Evolutionary conservation across 2,113 vertebrate species (phyloP), one percentile per base, ranked within the genome.

Genomic region (Cariama cristata): DNA sequence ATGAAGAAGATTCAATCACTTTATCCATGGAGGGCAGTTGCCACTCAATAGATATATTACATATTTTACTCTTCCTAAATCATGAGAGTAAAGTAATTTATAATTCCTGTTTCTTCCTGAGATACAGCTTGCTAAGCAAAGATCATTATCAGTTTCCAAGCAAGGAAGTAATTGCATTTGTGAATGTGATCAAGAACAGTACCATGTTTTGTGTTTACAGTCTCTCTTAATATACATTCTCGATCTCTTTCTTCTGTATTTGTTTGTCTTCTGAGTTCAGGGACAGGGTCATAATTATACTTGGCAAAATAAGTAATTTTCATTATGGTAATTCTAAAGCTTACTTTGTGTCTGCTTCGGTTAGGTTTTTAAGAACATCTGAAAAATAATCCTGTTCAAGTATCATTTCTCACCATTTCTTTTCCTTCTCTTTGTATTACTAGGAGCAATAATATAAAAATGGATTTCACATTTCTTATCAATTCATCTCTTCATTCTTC

Each of bases 281-380:
- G 40, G 44, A 45, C 32, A 73, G 17, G n/a, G 75, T 79, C 19
- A 58, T 90, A 72, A 92, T 90, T 94, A 62, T 21, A 45, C 26
- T 64, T 58, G 9, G 40, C 24, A 95, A 91, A 93, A 76, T 40
- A 94, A 79, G 18, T 67, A 84, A 90, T 87, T 75, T 64, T 95
- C 60, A 75, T 94, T 79, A 64, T 38, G 12, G 12, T 52, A 72
- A 87, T 79, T 91, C 23, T 72, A 53, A 89, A 67, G 27, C 18
- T 68, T 87, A 79, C 15, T 67, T 56, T 60, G 5, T 71, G 15
- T 81, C 47, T 80, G 32, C 14, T 72, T 79, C 88, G 14, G 7
- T 62, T 92, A 71, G 47, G 14, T 4, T 80, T 93, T 86, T 86
- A 77, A 88, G 69, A 82, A 55, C 2, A 44, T 3, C 3, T 60